Percentiles rank a stretch among this genome's conserved stretches.
phyloP scores from a whole-genome alignment of 2,113 vertebrate species.

The Agapornis roseicollis region DNA sequence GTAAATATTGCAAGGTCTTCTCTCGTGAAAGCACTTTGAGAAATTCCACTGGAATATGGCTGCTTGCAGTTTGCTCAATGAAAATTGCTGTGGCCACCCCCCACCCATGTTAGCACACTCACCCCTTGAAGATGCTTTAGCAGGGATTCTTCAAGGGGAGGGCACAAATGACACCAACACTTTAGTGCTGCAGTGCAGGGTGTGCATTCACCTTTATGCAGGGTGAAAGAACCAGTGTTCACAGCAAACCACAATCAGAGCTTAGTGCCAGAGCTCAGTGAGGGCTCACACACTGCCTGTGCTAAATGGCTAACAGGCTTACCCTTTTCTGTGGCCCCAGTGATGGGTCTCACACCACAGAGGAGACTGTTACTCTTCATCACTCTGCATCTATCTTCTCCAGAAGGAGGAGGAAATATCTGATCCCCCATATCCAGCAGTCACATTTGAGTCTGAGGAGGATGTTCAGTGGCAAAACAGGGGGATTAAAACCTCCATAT shows the following conservation, averaged over 20 bases:
- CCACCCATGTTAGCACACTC: accelerated
- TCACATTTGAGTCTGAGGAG: background rate
- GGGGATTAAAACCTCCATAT: background rate
- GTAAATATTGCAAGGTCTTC: background rate
- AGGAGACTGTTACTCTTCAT: background rate
- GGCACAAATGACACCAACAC: accelerated
- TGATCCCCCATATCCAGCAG: background rate
- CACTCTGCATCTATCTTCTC: background rate
- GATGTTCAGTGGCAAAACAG: background rate
- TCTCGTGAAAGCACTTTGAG: background rate
- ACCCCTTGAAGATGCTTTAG: accelerated
- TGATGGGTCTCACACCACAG: accelerated
- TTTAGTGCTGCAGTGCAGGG: background rate
- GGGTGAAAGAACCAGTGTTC: background rate
- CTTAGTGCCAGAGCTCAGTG: background rate
- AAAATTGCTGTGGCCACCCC: background rate
- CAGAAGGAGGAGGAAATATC: background rate
- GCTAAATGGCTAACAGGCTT: background rate
- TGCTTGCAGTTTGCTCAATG: background rate
- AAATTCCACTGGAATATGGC: background rate
- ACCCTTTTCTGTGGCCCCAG: background rate
- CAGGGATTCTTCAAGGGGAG: background rate
- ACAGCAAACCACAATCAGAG: background rate
- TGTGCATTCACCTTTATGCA: background rate
- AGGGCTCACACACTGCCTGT: background rate